A percentile compares a stretch with the other conserved stretches of the same genome.
Evolutionary conservation across 2,797 vertebrate species (phyloP).

Genomic region (Argya squamiceps): DNA sequence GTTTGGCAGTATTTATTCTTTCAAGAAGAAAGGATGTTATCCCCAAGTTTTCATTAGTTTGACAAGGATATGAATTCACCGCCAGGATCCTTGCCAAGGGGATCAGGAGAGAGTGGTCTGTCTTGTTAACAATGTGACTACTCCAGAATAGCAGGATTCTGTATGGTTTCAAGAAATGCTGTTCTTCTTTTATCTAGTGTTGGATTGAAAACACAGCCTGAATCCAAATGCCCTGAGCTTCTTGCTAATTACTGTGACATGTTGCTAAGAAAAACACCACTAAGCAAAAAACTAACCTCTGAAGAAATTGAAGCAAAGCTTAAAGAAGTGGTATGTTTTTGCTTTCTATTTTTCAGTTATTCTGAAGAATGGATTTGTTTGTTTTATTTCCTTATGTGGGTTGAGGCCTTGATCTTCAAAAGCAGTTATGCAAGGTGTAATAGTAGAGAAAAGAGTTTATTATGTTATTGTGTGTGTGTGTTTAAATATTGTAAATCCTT

Average conservation of each 20-base stretch:
- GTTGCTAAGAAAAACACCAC: slow-evolving; percentile 96
- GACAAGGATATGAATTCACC: background rate
- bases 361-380: background rate
- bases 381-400: background rate
- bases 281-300: slow-evolving; percentile 98
- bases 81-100: background rate
- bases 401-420: background rate
- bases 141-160: background rate
- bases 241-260: slow-evolving; percentile 99
- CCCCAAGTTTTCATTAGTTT: background rate
- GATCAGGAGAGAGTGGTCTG: background rate
- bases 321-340: slow-evolving; percentile 93
- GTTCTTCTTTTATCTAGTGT: slow-evolving; percentile 80
- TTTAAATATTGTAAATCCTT: background rate
- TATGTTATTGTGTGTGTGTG: background rate
- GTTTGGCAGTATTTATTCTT: background rate
- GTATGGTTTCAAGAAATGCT: background rate
- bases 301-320: slow-evolving; percentile 99
- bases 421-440: background rate
- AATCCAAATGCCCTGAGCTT: slow-evolving; percentile 98
- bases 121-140: background rate
- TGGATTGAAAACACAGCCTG: slow-evolving; percentile 96
- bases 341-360: background rate
- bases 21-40: background rate
- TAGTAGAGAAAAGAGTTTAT: background rate